These are phyloP conservation scores for Sebastes schlegelii DNA, from an alignment of 2,113 vertebrate species.

Conservation along the genomic window DNA sequence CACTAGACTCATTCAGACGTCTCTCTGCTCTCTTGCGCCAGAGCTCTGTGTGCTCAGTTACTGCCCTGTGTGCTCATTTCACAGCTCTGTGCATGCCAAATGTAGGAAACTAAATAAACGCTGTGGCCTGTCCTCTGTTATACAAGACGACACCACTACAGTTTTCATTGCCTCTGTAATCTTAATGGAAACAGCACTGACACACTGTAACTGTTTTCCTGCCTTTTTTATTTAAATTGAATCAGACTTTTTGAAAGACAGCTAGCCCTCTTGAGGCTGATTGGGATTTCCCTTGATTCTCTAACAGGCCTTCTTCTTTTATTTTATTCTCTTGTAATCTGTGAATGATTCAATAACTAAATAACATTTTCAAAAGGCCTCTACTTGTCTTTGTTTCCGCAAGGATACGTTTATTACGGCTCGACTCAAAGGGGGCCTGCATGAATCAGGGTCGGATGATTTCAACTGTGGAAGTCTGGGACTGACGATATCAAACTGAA, in stretches of 20 bases:
- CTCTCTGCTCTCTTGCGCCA: background rate
- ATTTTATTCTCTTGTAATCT: background rate
- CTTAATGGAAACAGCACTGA: background rate
- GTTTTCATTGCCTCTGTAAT: background rate
- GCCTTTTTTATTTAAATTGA: background rate
- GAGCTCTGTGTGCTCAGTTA: too few relatives aligned
- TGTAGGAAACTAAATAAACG: constrained; percentile 16
- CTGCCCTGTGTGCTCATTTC: background rate
- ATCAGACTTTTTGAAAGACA: background rate
- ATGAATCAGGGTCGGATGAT: background rate
- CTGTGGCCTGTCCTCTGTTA: background rate
- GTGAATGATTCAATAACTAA: constrained; percentile 13
- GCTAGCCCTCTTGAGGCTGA: background rate
- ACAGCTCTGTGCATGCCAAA: constrained; percentile 30
- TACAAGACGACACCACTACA: background rate
- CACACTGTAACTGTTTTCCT: background rate
- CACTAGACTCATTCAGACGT: background rate
- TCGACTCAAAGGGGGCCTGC: too few relatives aligned
- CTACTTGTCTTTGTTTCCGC: background rate
- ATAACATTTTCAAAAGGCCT: constrained; percentile 12
- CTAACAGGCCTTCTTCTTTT: background rate
- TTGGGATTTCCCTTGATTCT: background rate
- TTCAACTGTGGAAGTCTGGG: background rate
- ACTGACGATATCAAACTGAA: background rate
- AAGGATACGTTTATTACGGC: background rate